Evolutionary conservation across 1,140 invertebrate species (phyloP), one percentile per base, ranked within the genome.

Genomic region (Drosophila repletoides): DNA sequence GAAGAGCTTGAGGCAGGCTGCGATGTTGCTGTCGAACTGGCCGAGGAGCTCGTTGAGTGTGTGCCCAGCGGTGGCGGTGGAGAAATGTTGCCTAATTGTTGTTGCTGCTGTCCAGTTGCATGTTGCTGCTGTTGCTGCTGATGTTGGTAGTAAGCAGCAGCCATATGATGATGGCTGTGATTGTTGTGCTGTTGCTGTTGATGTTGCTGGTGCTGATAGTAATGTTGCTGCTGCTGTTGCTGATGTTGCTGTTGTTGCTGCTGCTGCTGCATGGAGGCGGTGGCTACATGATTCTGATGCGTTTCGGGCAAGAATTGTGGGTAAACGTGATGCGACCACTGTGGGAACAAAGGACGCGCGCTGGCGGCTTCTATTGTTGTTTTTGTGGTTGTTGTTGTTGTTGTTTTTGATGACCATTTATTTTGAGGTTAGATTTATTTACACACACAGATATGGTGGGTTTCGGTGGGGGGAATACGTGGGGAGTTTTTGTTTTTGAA

Each of bases 321-420:
- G 91, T 96, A 96, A 84, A 97, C 95, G 92, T 97, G 95, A 92
- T 97, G 95, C 77, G 95, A 96, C 96, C 96, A 97, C 92, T 97
- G 95, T 76, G 96, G 95, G 91, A 97, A 97, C 89, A 96, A 92
- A 80, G 96, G 96, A 90, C 95, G 93, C 63, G 92, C 74, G 48
- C 79, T 79, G 68, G 89, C 74, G 51, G 89, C 76, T 72, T 90
- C 89, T 89, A 77, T 10, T 21, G 49, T 34, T 71, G 24, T 17
- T 38, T 12, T 41, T 53, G n/a, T 64, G 26, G 12, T 43, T 53
- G 28, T 64, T 59, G 36, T 21, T 49, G 24, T n/a, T 26, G 41
- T 12, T 21, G n/a, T 58, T 59, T 21, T 67, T 59, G 28, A 43
- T 64, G 26, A 29, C 19, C 1, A 40, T 21, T 14, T 40, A 17